Percentiles rank a stretch among this genome's conserved stretches.
phyloP scores from a whole-genome alignment of 53 echinoderm and acorn worm species.

The Echinometra lucunter region DNA sequence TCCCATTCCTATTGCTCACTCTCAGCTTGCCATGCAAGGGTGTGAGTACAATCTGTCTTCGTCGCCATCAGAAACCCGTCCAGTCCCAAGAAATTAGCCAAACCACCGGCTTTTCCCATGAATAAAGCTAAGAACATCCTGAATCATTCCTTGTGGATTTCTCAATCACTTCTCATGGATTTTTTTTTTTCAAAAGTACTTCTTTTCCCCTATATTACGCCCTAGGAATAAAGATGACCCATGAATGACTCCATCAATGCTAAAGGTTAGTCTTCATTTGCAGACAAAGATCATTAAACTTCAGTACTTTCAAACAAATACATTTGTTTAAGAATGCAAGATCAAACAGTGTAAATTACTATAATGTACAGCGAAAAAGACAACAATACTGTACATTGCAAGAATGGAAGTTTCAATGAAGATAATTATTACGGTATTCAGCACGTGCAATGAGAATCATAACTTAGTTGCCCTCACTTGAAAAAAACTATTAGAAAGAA shows the following conservation, averaged over 20 bases:
- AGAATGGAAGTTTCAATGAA: too few relatives aligned
- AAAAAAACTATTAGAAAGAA: too few relatives aligned
- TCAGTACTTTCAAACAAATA: not conserved
- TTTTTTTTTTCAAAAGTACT: constrained; percentile 20
- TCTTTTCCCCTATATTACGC: not conserved
- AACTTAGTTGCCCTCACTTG: too few relatives aligned
- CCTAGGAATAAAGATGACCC: not conserved
- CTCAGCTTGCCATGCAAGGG: not conserved
- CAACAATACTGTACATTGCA: too few relatives aligned
- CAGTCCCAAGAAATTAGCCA: constrained; percentile 9
- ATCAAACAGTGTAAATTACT: too few relatives aligned
- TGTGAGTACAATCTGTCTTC: not conserved
- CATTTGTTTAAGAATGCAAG: too few relatives aligned
- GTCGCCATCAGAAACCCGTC: constrained; percentile 29
- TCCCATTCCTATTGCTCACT: not conserved
- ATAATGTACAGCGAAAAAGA: too few relatives aligned
- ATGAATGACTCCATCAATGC: not conserved
- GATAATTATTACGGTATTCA: too few relatives aligned
- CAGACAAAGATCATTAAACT: not conserved
- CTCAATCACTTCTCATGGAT: not conserved
- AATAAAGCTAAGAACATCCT: not conserved
- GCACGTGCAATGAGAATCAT: too few relatives aligned
- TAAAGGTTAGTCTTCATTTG: not conserved
- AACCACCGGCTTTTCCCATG: not conserved
- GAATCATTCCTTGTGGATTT: constrained; percentile 1